Evolutionary conservation across 2,113 vertebrate species (phyloP).

Genomic region (Cephalopterus ornatus): DNA sequence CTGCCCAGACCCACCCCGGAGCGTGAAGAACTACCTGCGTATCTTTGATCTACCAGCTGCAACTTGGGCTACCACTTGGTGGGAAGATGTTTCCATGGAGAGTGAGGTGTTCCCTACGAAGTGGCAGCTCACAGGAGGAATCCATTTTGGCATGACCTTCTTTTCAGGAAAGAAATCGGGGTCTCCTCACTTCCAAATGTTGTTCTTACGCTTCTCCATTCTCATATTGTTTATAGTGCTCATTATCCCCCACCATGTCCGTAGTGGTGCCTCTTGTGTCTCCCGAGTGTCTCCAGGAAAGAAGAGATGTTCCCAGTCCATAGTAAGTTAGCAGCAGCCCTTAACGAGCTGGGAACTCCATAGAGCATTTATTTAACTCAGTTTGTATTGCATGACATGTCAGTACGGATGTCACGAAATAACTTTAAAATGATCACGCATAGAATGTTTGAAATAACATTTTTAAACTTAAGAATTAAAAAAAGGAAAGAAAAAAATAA

Average conservation of each 20-base stretch:
- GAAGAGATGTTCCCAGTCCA: constrained; percentile 41
- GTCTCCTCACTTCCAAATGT: neutral
- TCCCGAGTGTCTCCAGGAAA: constrained; percentile 27
- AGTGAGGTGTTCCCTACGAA: neutral
- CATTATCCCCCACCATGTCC: neutral
- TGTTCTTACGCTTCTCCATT: neutral
- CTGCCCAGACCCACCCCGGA: neutral
- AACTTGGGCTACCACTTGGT: neutral
- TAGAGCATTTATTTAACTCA: neutral
- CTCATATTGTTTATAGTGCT: neutral
- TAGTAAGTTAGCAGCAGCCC: constrained; percentile 33
- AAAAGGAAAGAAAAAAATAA: neutral
- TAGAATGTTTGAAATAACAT: neutral
- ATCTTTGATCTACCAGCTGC: neutral
- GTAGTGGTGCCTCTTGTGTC: constrained; percentile 7
- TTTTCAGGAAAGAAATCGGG: neutral
- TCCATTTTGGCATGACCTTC: neutral
- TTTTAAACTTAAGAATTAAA: neutral
- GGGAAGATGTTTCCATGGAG: neutral
- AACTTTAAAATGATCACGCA: neutral
- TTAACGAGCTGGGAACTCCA: neutral
- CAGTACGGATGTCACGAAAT: neutral
- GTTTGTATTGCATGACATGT: neutral
- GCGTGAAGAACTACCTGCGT: neutral
- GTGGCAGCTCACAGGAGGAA: neutral